Base-by-base conservation (phyloP, 2,113 vertebrate genomes). In the Oryzias celebensis region DNA sequence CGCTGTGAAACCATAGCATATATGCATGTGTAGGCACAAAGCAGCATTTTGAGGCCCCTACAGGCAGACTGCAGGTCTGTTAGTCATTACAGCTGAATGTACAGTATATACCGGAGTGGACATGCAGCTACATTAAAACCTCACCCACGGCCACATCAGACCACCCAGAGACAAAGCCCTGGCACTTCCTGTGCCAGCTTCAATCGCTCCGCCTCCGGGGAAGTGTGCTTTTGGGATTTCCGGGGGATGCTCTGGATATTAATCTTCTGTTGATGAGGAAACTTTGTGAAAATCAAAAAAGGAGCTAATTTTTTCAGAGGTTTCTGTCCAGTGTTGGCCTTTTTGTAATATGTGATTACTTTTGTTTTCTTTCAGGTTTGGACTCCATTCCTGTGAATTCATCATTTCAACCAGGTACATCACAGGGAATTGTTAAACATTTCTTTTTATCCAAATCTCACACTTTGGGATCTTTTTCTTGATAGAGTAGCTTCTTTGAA, bases 81-180 rank as follows among this genome's bases (percentile, higher is more conserved):
- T 84, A 88, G 83, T 86, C 78, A 90, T 90, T 90, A 90, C 18
- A 41, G 54, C 58, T 79, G 72, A 74, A 85, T 68, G 75, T 88
- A 88, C 86, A 85, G 88, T 89, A 85, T 71, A 81, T 75, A 78
- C 74, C 70, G 78, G 68, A 82, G 79, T 87, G 81, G 83, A 86
- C 85, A 77, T 50, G 56, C 62, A 65, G 83, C 80, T 83, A 75
- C 84, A 77, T 87, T 85, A 75, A 82, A 89, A 82, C 68, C 75
- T 81, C 73, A 68, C 82, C 87, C 82, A 86, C 73, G 26, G 77
- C 77, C 79, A 59, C 78, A 66, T 78, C 52, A 41, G 89, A 90
- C 89, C 89, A 89, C 87, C 89, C 78, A 73, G 89, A 89, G 83
- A 88, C 68, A 70, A 78, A 79, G 84, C 64, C 4, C 75, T 71